Percentiles rank a stretch among this genome's conserved stretches.
phyloP scores from a whole-genome alignment of 2,113 vertebrate species.

The Myrmophylax atrothorax region DNA sequence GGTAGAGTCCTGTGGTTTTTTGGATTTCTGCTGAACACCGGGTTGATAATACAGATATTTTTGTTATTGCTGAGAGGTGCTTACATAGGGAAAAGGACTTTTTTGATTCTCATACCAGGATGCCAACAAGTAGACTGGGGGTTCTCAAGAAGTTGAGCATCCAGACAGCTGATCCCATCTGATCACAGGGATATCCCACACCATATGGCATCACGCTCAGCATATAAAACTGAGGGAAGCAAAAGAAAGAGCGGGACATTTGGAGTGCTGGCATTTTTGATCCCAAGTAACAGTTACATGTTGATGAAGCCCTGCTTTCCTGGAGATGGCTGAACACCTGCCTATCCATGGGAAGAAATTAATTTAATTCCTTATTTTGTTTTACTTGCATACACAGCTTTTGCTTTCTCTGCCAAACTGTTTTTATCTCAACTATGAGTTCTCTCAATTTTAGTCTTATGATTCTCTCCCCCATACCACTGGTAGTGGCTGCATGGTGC shows the following conservation, averaged over 20 bases:
- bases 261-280: not conserved
- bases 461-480: not conserved
- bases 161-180: not conserved
- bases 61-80: not conserved
- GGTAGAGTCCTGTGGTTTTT: not conserved
- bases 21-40: not conserved
- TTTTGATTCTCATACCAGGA: not conserved
- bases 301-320: not conserved
- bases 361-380: not conserved
- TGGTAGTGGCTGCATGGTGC: not conserved
- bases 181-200: not conserved
- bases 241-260: not conserved
- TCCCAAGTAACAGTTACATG: not conserved
- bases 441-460: not conserved
- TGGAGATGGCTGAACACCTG: not conserved
- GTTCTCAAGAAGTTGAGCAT: not conserved
- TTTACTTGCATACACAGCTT: not conserved
- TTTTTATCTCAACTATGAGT: not conserved
- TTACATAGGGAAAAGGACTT: not conserved
- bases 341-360: not conserved
- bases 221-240: not conserved
- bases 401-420: not conserved
- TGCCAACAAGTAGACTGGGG: not conserved
- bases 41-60: not conserved
- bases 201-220: not conserved